A percentile compares a stretch with the other conserved stretches of the same genome.
phyloP scores from a whole-genome alignment of 2,113 vertebrate species.

The rabbit (Oryctolagus cuniculus) region mOryCun1.1 NC_091437.1:19208501-19209000 shows the following conservation, averaged over 20 bases:
- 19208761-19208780: not conserved
- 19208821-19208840: not conserved
- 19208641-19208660: not conserved
- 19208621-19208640: too few species aligned
- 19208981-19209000: not conserved
- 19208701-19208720: not conserved
- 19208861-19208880: not conserved
- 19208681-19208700: not conserved
- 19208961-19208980: not conserved
- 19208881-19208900: not conserved
- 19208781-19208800: not conserved
- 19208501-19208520: not conserved
- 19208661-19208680: slow-evolving; percentile 2
- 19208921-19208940: not conserved
- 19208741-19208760: not conserved
- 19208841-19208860: not conserved
- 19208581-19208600: not conserved
- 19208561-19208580: not conserved
- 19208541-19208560: not conserved
- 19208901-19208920: not conserved
- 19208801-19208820: not conserved
- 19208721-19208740: not conserved
- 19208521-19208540: not conserved
- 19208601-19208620: not conserved
- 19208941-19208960: not conserved